Evolutionary conservation across 1,140 invertebrate genomes (phyloP).

Genomic region (Eulimnadia texana): DNA sequence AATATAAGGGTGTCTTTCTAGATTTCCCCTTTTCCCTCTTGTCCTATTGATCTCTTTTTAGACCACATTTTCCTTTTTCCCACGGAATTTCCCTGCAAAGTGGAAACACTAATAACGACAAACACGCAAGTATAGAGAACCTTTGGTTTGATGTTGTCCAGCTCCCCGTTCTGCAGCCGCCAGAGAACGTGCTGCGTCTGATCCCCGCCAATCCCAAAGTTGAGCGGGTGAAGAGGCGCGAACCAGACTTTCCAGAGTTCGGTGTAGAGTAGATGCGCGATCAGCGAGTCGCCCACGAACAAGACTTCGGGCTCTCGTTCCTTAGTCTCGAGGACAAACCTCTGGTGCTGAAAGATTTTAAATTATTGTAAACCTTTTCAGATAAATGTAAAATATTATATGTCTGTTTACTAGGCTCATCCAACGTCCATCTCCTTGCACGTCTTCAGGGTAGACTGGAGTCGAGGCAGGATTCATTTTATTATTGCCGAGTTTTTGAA

Average conservation of each 20-base stretch:
- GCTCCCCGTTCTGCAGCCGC: constrained; percentile 71
- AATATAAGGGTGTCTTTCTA: no score
- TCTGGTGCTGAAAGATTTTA: constrained; percentile 50
- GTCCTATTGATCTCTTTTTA: no score
- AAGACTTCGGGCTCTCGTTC: constrained; percentile 82
- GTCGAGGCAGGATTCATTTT: constrained; percentile 17
- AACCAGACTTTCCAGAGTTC: constrained; percentile 74
- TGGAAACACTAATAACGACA: no score
- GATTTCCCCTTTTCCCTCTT: no score
- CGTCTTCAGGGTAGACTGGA: constrained; percentile 42
- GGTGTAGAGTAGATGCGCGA: constrained; percentile 58
- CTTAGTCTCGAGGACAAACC: constrained; percentile 61
- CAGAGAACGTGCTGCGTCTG: constrained; percentile 75
- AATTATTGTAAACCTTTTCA: background rate
- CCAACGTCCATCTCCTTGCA: constrained; percentile 48
- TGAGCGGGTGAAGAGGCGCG: constrained; percentile 66
- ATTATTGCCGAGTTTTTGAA: background rate
- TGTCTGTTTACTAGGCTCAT: constrained; percentile 41
- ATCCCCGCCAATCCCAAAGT: constrained; percentile 80
- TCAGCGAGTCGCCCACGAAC: constrained; percentile 73
- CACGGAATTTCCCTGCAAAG: no score
- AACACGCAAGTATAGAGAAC: constrained; percentile 31
- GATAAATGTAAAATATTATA: constrained; percentile 12
- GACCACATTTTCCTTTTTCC: no score
- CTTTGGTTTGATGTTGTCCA: constrained; percentile 75